Percentiles rank a stretch among this genome's conserved stretches.
Conservation (phyloP, 2,113 vertebrate genomes). For the Phylloscopus trochilus region DNA sequence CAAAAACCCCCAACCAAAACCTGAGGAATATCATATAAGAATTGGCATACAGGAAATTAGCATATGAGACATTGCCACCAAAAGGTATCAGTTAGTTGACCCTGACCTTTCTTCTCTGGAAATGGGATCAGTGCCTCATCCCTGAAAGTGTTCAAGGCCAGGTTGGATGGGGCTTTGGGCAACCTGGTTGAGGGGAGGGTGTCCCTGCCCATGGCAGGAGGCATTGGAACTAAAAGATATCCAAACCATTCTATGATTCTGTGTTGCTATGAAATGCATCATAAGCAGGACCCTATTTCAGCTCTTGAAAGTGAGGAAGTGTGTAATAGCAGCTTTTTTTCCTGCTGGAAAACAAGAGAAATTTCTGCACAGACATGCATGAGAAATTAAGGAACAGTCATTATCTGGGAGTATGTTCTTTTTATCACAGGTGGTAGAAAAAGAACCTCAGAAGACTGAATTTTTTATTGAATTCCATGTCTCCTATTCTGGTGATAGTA, state of each 20-base stretch:
- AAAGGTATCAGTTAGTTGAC: background rate
- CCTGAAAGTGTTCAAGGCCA: background rate
- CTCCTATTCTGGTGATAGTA: background rate
- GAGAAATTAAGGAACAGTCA: background rate
- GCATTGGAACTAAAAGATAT: background rate
- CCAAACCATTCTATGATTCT: background rate
- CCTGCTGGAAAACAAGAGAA: background rate
- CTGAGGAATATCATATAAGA: background rate
- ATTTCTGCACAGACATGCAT: background rate
- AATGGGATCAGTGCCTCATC: background rate
- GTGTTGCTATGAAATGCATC: background rate
- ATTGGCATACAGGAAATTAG: background rate
- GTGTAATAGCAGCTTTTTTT: background rate
- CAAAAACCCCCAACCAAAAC: background rate
- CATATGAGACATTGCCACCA: background rate
- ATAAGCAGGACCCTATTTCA: background rate
- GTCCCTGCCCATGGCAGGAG: background rate
- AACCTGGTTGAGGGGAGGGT: background rate
- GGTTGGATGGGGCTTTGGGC: background rate
- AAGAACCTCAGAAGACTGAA: background rate
- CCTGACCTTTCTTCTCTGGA: background rate
- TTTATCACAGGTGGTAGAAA: background rate
- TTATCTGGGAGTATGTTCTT: background rate
- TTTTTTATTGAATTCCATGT: background rate
- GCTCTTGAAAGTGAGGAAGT: background rate